Conservation (phyloP, 1,140 invertebrate species). For the Danaus plexippus region DNA sequence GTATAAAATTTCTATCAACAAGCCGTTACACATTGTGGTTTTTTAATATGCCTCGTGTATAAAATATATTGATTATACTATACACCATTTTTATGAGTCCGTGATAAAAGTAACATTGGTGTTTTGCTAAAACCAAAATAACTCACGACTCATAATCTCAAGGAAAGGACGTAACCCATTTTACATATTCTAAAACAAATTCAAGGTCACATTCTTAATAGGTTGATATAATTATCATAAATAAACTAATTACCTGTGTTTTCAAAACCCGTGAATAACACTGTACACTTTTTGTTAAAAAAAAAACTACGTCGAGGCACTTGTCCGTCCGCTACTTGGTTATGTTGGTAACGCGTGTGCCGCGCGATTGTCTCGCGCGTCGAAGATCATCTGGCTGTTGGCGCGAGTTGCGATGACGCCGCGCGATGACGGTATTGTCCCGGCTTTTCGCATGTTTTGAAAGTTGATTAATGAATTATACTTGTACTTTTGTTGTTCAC, state of each 20-base stretch:
- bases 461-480: no score
- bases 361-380: slow-evolving; percentile 21
- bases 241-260: no score
- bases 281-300: no score
- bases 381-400: slow-evolving; percentile 26
- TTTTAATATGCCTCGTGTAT: no score
- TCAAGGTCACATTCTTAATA: slow-evolving; percentile 37
- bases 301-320: background rate
- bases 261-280: no score
- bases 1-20: no score
- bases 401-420: slow-evolving; percentile 14
- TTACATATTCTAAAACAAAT: slow-evolving; percentile 58
- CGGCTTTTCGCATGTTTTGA: slow-evolving; percentile 3
- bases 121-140: slow-evolving; percentile 44
- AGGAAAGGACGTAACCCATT: slow-evolving; percentile 62
- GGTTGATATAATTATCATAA: no score
- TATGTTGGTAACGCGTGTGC: slow-evolving; percentile 13
- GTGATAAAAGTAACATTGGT: no score
- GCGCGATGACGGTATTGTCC: slow-evolving; percentile 12
- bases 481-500: no score
- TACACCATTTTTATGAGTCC: no score
- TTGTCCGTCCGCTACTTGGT: slow-evolving; percentile 2
- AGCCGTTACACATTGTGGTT: no score
- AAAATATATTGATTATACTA: slow-evolving; percentile 14
- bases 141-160: slow-evolving; percentile 48